Base-by-base conservation (phyloP, 2,888 invertebrate species). In the Lamellibrachia columna region DNA sequence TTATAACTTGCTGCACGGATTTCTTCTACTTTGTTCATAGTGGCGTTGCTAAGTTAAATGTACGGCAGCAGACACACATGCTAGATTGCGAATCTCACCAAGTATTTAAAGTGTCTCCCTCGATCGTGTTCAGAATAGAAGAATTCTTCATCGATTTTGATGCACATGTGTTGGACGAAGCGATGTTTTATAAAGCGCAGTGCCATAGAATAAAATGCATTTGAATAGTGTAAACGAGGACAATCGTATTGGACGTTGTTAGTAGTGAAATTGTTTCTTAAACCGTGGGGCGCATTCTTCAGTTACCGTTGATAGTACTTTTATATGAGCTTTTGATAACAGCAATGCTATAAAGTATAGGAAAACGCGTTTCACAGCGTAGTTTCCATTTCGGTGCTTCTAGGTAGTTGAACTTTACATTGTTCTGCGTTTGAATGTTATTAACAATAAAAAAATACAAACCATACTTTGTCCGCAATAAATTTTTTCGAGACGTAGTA, bases 371-470 rank as follows among this genome's bases (percentile, higher is more conserved):
- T 15, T 75, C n/a, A 75, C 75, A 75, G 22, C 75, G n/a, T 75
- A 75, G 75, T 75, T 15, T 75, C 22, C n/a, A 22, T 75, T 75
- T 75, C 22, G 75, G 15, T 75, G 75, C 75, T 75, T 75, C 75
- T 75, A 75, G 75, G n/a, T 75, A 75, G 75, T 75, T n/a, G 75
- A 75, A 15, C 75, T 75, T 75, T 75, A 75, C 75, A n/a, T 75
- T 75, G 75, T 75, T 75, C 75, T 75, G 75, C 75, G 75, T 75
- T 75, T 75, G 75, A 75, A 75, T 75, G 75, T 75, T 75, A 75
- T 75, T 75, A 75, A 75, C 75, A 75, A 75, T 75, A 75, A 75
- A 75, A 40, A 75, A 75, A 22, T 75, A 75, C 22, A 75, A 75
- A 75, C 75, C n/a, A 22, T 75, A 22, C 22, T 15, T 75, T 75